These are phyloP conservation scores for Acinonyx jubatus DNA, from an alignment of 2,113 vertebrate species.

Conservation along the genomic window DNA sequence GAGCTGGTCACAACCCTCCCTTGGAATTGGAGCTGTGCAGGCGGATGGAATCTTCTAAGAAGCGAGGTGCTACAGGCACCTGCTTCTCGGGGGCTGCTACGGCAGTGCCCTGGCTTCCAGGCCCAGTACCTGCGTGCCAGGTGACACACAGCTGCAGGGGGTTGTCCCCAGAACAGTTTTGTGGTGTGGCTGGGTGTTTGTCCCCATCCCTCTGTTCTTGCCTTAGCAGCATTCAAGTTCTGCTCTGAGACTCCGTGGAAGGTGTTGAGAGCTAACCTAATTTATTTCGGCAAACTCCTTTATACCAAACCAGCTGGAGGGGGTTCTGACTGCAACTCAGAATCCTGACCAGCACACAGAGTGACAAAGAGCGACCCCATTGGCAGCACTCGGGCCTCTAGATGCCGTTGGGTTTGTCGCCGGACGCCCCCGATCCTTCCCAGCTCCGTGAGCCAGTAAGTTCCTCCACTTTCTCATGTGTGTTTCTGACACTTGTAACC, in stretches of 20 bases:
- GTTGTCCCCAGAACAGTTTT: background rate
- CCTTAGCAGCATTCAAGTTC: background rate
- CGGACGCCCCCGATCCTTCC: background rate
- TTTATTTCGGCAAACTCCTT: background rate
- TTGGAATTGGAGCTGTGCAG: background rate
- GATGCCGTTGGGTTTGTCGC: background rate
- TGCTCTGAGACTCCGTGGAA: background rate
- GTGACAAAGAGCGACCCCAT: background rate
- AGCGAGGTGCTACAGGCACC: background rate
- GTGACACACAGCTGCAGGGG: background rate
- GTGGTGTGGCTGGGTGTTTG: background rate
- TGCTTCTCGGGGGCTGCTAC: background rate
- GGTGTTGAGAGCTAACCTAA: background rate
- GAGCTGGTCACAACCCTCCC: background rate
- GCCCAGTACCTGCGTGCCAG: background rate
- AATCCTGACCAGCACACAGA: background rate
- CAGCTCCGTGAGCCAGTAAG: background rate
- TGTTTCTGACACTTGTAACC: background rate
- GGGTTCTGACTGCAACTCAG: background rate
- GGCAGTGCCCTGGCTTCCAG: background rate
- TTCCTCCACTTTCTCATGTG: background rate
- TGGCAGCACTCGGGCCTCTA: background rate
- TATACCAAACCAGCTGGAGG: background rate
- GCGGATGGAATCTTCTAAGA: background rate
- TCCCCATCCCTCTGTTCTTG: background rate